Evolutionary conservation across 2,888 invertebrate species (phyloP).

Genomic region (Halictus ligatus): DNA sequence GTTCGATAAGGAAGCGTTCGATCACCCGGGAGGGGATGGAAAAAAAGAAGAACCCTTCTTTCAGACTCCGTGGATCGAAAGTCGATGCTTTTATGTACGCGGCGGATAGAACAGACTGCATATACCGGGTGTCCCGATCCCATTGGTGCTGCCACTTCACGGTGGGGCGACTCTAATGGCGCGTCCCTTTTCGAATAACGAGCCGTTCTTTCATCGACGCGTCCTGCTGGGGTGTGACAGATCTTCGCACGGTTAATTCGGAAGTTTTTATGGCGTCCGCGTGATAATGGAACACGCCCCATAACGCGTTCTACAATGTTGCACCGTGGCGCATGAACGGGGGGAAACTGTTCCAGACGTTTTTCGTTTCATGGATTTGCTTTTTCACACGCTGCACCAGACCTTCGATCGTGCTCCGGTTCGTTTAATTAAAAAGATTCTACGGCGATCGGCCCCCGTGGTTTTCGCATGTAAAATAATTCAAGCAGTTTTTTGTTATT

Average conservation of each 20-base stretch:
- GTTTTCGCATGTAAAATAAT: slow-evolving; percentile 1
- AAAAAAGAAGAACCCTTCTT: slow-evolving; percentile 4
- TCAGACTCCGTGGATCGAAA: slow-evolving; percentile 5
- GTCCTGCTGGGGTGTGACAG: slow-evolving; percentile 1
- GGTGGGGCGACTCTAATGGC: slow-evolving; percentile 58
- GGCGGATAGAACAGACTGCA: background rate
- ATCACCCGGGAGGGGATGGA: slow-evolving; percentile 18
- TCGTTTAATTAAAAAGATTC: background rate
- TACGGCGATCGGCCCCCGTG: background rate
- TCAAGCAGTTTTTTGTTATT: slow-evolving; percentile 1
- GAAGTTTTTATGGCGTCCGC: slow-evolving; percentile 19
- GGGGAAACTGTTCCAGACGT: background rate
- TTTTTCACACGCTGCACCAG: background rate
- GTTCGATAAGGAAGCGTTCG: slow-evolving; percentile 42
- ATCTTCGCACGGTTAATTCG: slow-evolving; percentile 22
- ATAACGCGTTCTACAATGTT: background rate
- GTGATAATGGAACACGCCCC: background rate
- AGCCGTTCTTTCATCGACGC: slow-evolving; percentile 35
- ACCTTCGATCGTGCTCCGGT: background rate
- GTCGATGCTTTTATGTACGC: slow-evolving; percentile 15
- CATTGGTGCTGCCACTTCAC: slow-evolving; percentile 42
- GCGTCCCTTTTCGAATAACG: slow-evolving; percentile 51
- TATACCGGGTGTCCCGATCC: slow-evolving; percentile 25
- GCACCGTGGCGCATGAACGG: background rate
- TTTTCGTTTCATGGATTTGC: background rate